Evolutionary conservation across 2,113 vertebrate genomes (phyloP).

Genomic region (Aptenodytes forsteri): DNA sequence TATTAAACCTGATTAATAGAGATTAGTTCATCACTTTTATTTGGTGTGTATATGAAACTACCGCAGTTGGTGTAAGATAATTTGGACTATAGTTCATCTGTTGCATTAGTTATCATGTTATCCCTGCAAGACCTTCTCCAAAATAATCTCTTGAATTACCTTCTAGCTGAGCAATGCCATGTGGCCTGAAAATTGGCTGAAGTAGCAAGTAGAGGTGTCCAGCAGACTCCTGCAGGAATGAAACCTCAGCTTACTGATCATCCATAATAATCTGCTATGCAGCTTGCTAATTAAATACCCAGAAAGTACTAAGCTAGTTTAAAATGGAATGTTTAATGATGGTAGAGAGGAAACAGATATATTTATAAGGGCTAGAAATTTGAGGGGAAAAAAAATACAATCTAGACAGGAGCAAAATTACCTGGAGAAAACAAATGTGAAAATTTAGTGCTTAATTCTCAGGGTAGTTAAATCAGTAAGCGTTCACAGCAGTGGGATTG

Average conservation of each 20-base stretch:
- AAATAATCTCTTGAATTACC: neutral
- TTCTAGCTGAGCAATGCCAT: neutral
- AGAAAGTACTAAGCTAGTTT: neutral
- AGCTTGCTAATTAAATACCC: neutral
- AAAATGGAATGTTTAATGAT: neutral
- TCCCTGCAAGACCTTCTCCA: neutral
- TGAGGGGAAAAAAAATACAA: neutral
- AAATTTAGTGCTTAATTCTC: neutral
- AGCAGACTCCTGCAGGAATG: neutral
- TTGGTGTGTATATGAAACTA: neutral
- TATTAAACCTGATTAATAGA: neutral
- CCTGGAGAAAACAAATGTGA: neutral
- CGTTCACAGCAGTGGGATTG: neutral
- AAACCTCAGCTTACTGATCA: neutral
- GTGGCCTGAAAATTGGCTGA: neutral
- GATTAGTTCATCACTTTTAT: neutral
- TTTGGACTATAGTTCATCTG: neutral
- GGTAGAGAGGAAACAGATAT: neutral
- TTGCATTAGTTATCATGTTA: neutral
- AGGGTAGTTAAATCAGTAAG: neutral
- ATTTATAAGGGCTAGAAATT: neutral
- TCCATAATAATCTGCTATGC: neutral
- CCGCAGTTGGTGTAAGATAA: neutral
- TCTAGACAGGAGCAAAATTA: neutral
- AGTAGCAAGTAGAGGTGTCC: neutral